phyloP scores from a whole-genome alignment of 2,797 vertebrate species.

The Salarias fasciatus region DNA sequence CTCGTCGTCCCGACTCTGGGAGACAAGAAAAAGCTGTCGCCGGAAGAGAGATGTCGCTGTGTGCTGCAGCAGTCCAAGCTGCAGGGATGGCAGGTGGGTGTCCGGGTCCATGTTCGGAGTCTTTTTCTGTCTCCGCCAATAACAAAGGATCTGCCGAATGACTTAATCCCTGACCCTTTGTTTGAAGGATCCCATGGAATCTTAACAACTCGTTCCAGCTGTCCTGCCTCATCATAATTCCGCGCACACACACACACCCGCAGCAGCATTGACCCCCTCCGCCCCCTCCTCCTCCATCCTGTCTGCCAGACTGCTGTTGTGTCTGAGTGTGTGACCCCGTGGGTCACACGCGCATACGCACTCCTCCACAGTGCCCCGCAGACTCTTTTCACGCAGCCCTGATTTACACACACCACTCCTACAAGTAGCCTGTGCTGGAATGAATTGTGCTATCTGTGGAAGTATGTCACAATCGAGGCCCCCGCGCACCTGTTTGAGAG shows the following conservation, averaged over 20 bases:
- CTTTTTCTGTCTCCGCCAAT: constrained; percentile 55
- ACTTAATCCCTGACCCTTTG: constrained; percentile 67
- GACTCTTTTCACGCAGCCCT: constrained; percentile 46
- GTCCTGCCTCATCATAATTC: constrained; percentile 77
- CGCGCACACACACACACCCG: constrained; percentile 50
- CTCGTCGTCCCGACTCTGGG: constrained; percentile 82
- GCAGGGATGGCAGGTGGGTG: constrained; percentile 91
- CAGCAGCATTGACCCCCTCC: constrained; percentile 20
- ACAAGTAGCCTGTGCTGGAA: constrained; percentile 61
- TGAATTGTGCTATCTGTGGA: constrained; percentile 54
- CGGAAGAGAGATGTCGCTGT: constrained; percentile 87
- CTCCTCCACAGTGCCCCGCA: constrained; percentile 55
- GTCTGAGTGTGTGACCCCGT: constrained; percentile 76
- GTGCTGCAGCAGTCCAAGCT: constrained; percentile 90
- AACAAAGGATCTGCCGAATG: constrained; percentile 75
- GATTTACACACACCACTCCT: constrained; percentile 26
- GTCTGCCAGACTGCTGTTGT: constrained; percentile 81
- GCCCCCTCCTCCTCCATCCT: constrained; percentile 27
- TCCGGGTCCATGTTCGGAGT: constrained; percentile 26
- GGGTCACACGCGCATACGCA: constrained; percentile 67
- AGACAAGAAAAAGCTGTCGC: constrained; percentile 81
- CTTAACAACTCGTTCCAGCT: constrained; percentile 75
- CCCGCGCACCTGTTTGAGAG: constrained; percentile 53
- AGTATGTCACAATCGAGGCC: constrained; percentile 39
- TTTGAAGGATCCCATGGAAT: constrained; percentile 73